Conservation (phyloP, 1,140 invertebrate genomes). For the Papilio machaon region DNA sequence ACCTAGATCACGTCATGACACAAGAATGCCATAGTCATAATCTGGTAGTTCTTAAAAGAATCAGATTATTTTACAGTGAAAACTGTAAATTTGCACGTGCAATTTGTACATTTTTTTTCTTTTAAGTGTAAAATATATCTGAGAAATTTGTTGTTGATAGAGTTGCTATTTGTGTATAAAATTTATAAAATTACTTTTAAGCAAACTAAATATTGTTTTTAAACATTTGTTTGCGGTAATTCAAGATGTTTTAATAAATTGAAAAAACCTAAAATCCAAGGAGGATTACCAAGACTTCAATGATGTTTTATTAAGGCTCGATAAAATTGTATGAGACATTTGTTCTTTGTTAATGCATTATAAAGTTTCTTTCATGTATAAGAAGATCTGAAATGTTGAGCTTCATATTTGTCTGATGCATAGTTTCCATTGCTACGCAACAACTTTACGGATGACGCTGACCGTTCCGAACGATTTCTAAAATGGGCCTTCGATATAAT, state of each 20-base stretch:
- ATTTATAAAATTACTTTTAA: background rate
- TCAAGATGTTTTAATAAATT: background rate
- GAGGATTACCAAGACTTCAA: too few relatives aligned
- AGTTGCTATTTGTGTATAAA: background rate
- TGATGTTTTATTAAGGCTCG: background rate
- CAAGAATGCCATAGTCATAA: constrained; percentile 28
- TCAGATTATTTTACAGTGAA: constrained; percentile 9
- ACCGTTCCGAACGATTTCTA: constrained; percentile 32
- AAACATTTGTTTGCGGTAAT: background rate
- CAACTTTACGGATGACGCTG: constrained; percentile 2
- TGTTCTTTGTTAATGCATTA: background rate
- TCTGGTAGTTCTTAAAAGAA: constrained; percentile 21
- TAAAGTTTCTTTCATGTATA: background rate
- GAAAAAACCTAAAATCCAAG: background rate
- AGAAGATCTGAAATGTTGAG: background rate
- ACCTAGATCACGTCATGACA: constrained; percentile 33
- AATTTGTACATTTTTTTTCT: background rate
- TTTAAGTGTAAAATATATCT: background rate
- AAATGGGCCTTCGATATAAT: constrained; percentile 28
- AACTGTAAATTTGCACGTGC: constrained; percentile 18
- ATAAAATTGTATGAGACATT: background rate
- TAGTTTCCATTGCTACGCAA: background rate
- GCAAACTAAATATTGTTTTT: background rate
- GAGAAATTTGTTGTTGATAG: background rate
- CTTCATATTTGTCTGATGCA: background rate